Conservation (phyloP, 2,113 vertebrate species). For the Casuarius casuarius region DNA sequence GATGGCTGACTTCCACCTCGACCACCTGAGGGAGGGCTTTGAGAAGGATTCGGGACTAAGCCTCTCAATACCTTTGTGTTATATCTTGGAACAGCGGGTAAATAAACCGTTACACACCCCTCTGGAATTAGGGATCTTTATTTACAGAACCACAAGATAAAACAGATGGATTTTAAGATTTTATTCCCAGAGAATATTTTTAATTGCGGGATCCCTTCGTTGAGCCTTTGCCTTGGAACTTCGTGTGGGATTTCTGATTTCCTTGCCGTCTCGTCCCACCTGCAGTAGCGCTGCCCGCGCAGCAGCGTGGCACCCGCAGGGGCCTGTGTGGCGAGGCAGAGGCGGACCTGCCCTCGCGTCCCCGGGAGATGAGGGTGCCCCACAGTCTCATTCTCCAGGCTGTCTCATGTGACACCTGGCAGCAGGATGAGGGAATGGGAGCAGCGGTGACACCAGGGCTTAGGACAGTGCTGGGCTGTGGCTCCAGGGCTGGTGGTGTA, state of each 20-base stretch:
- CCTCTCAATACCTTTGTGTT: not conserved
- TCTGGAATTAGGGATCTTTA: not conserved
- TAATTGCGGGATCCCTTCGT: not conserved
- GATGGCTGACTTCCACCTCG: not conserved
- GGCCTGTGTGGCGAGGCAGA: not conserved
- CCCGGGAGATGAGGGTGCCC: not conserved
- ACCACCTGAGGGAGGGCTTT: not conserved
- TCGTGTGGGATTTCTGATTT: not conserved
- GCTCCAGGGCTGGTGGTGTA: not conserved
- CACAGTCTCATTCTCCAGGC: not conserved
- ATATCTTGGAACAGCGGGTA: not conserved
- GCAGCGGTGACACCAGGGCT: not conserved
- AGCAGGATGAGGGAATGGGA: not conserved
- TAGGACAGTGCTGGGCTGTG: not conserved
- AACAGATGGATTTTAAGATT: not conserved
- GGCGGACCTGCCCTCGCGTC: not conserved
- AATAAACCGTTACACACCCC: not conserved
- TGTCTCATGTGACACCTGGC: not conserved
- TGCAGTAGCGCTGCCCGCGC: not conserved
- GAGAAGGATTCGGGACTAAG: not conserved
- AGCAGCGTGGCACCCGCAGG: too few relatives aligned
- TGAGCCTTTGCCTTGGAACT: not conserved
- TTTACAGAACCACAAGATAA: not conserved
- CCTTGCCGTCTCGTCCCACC: rapidly evolving
- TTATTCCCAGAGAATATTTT: not conserved